Evolutionary conservation across 2,888 invertebrate species (phyloP).

Genomic region (Ectobius pallidus): DNA sequence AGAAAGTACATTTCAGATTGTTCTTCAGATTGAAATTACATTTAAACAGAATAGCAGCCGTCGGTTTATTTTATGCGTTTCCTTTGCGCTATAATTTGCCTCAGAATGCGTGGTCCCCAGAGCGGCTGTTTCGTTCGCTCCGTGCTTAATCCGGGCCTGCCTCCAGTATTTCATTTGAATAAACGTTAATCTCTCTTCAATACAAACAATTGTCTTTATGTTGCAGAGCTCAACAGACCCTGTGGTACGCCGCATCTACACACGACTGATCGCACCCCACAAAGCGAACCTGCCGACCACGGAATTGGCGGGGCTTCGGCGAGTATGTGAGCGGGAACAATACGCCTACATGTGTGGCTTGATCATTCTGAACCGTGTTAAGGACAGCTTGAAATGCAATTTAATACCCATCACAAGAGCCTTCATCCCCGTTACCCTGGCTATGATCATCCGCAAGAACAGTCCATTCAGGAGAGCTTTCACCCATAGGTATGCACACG

Average conservation of each 20-base stretch:
- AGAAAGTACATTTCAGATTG: too few species aligned
- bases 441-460: not conserved
- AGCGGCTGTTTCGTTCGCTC: too few species aligned
- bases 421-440: not conserved
- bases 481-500: not conserved
- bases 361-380: not conserved
- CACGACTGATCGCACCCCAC: not conserved
- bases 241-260: not conserved
- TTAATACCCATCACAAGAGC: not conserved
- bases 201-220: too few species aligned
- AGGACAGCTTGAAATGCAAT: not conserved
- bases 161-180: too few species aligned
- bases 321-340: not conserved
- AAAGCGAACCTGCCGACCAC: not conserved
- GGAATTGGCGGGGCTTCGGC: not conserved
- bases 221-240: not conserved
- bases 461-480: not conserved
- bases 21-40: too few species aligned
- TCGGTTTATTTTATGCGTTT: too few species aligned
- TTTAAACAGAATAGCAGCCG: too few species aligned
- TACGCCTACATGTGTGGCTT: not conserved
- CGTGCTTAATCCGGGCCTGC: too few species aligned
- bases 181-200: too few species aligned
- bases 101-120: too few species aligned
- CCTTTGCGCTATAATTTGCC: too few species aligned